Percentiles rank a stretch among this genome's conserved stretches.
Evolutionary conservation across 2,113 vertebrate species (phyloP).

Genomic region (Lophotis ruficrista): DNA sequence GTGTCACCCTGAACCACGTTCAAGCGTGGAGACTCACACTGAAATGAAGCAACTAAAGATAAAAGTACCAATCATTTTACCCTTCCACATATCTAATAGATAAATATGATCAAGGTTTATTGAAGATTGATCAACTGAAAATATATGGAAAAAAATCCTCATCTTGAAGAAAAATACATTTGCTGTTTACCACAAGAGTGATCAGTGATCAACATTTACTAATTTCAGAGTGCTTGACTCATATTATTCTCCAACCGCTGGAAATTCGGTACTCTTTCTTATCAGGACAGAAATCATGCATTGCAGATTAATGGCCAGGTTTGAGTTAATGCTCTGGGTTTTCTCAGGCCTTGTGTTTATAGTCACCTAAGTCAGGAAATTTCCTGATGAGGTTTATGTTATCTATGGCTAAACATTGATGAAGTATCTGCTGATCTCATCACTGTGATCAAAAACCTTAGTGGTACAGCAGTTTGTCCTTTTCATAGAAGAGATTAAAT

Average conservation of each 20-base stretch:
- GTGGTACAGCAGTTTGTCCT: not conserved
- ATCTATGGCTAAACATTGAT: not conserved
- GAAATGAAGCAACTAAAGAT: not conserved
- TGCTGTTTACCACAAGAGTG: not conserved
- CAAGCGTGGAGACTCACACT: not conserved
- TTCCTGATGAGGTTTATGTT: not conserved
- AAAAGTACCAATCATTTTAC: not conserved
- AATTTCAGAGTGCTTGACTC: not conserved
- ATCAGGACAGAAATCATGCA: not conserved
- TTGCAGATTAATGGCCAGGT: not conserved
- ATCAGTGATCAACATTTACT: not conserved
- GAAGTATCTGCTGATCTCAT: not conserved
- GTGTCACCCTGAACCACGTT: conserved; percentile 20
- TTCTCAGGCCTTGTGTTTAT: not conserved
- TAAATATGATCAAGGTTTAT: not conserved
- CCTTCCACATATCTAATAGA: not conserved
- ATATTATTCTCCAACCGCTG: not conserved
- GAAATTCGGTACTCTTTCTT: not conserved
- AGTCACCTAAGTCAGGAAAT: not conserved
- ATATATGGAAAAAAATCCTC: not conserved
- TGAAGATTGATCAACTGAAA: not conserved
- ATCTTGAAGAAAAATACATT: not conserved
- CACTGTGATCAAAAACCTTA: not conserved
- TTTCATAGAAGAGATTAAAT: not conserved
- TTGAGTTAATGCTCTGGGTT: not conserved